These are phyloP conservation scores for Sarcophaga peregrina DNA, from an alignment of 1,140 invertebrate genomes.

Conservation along the genomic window DNA sequence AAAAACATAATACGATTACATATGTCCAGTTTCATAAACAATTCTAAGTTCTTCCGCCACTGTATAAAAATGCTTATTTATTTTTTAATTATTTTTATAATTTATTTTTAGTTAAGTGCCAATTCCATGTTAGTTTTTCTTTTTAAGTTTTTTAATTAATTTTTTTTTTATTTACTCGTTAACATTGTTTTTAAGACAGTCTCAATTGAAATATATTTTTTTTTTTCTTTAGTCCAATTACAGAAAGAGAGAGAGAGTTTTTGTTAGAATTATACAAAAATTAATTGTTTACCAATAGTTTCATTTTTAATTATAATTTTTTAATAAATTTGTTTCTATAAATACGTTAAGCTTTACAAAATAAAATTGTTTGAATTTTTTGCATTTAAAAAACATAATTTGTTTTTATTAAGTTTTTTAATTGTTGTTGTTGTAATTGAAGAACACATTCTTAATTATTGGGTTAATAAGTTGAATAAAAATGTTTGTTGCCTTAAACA, in stretches of 20 bases:
- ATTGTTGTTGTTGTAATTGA: not conserved
- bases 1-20: no score
- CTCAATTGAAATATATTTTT: slow-evolving; percentile 20
- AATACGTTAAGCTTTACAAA: no score
- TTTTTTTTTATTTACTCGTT: not conserved
- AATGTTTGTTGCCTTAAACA: not conserved
- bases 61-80: no score
- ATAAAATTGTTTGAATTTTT: not conserved
- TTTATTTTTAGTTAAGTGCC: slow-evolving; percentile 8
- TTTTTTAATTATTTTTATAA: not conserved
- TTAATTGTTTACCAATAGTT: not conserved
- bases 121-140: slow-evolving; percentile 16
- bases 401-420: not conserved
- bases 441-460: slow-evolving; percentile 12
- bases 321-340: not conserved
- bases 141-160: not conserved
- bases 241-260: slow-evolving; percentile 11
- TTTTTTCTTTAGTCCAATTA: slow-evolving; percentile 8
- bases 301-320: not conserved
- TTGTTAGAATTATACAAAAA: slow-evolving; percentile 8
- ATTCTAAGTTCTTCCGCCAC: no score
- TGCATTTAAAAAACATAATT: not conserved
- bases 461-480: not conserved
- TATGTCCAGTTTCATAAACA: no score
- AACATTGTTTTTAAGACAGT: slow-evolving; percentile 32